Conservation (phyloP, 2,113 vertebrate species). For the Pogonocichla stellata region DNA sequence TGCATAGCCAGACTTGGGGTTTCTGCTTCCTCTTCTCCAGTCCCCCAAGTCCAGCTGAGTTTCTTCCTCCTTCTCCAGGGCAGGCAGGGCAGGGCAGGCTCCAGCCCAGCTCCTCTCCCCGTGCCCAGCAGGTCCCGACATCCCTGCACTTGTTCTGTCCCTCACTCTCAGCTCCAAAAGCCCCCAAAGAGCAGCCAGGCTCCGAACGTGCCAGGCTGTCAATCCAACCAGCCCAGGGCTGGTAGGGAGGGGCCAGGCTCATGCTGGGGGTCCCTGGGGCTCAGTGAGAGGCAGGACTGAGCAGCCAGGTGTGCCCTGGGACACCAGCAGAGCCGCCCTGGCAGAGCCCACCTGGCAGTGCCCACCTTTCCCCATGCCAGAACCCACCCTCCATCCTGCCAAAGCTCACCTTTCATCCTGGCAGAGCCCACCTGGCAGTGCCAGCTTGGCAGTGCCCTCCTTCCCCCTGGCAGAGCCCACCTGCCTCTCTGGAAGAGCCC, state of each 20-base stretch:
- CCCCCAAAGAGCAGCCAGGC: background rate
- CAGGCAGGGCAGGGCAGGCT: background rate
- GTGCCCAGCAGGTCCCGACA: fast-evolving
- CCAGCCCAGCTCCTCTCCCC: fast-evolving
- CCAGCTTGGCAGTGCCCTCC: background rate
- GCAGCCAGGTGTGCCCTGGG: background rate
- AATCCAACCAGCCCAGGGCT: background rate
- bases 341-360: background rate
- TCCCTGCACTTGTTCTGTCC: background rate
- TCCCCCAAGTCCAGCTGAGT: background rate
- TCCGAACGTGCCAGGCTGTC: background rate
- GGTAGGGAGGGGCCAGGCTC: background rate
- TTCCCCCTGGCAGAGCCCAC: background rate
- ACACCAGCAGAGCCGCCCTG: background rate
- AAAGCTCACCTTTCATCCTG: background rate
- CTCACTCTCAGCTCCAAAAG: fast-evolving
- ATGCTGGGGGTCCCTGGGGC: background rate
- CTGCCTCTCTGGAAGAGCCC: too few relatives aligned
- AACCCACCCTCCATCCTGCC: too few relatives aligned
- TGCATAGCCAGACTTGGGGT: background rate
- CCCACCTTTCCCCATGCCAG: too few relatives aligned
- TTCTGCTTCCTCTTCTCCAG: background rate
- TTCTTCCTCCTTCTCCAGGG: background rate
- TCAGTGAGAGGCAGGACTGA: background rate
- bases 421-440: background rate